Conservation (phyloP, 2,888 invertebrate genomes). For the Stegana nigrithorax region DNA sequence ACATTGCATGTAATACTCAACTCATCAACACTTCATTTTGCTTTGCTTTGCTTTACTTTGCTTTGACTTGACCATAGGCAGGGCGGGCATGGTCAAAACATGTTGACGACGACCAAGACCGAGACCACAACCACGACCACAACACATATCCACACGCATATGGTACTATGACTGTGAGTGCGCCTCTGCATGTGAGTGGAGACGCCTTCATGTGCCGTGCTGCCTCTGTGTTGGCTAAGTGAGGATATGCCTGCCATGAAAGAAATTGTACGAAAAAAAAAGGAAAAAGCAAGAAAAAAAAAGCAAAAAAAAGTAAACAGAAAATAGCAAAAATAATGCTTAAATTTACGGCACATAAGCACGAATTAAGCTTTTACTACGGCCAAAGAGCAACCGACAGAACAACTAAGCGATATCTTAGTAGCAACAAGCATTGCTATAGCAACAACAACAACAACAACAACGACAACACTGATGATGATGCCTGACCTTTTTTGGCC, state of each 20-base stretch:
- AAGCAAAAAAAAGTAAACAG: too few relatives aligned
- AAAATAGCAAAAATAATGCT: not conserved
- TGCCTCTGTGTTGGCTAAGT: too few relatives aligned
- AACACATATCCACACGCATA: not conserved
- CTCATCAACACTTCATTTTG: conserved; percentile 10
- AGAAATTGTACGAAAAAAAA: too few relatives aligned
- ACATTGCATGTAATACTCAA: conserved; percentile 1
- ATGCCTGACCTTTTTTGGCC: not conserved
- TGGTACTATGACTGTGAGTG: not conserved
- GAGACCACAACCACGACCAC: not conserved
- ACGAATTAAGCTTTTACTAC: not conserved
- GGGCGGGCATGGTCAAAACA: not conserved
- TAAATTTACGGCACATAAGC: not conserved
- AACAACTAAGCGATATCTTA: too few relatives aligned
- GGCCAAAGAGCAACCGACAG: too few relatives aligned
- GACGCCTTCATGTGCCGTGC: too few relatives aligned
- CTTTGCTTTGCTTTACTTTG: not conserved
- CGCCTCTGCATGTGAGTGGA: not conserved
- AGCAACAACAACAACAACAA: too few relatives aligned
- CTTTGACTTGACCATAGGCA: not conserved
- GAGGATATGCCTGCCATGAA: too few relatives aligned
- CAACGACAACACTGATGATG: too few relatives aligned
- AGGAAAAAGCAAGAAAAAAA: too few relatives aligned
- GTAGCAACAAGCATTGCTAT: too few relatives aligned
- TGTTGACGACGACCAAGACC: not conserved